Evolutionary conservation across 2,113 vertebrate species (phyloP), one percentile per base, ranked within the genome.

Genomic region (Ictalurus punctatus): DNA sequence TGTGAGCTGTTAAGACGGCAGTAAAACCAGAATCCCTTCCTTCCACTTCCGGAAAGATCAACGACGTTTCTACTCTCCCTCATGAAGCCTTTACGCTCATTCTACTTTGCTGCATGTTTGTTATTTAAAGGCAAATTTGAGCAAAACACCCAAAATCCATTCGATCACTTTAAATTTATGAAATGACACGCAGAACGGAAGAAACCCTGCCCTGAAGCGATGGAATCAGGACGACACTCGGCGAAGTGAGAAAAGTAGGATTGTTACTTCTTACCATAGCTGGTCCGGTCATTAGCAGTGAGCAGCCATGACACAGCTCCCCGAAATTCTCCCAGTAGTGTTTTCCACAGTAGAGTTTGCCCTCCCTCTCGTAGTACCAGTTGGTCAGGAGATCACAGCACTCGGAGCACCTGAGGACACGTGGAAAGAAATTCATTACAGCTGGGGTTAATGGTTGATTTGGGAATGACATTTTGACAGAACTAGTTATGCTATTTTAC

Each of bases 321-420:
- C 98, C 97, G 90, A 98, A 99, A 91, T 97, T 97, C 93, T 96
- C 96, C 96, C 97, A 97, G 95, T 98, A 99, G 95, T 99, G 97
- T 90, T 96, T 97, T 92, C 96, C 96, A 91, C 98, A 99, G 94
- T 97, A 99, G 59, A 99, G 96, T 91, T 97, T 97, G 54, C 97
- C 97, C 0, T 97, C 96, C 84, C 97, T 97, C 94, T 98, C 97
- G 1, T 98, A 98, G 96, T 99, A 98, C 97, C 97, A 98, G 95
- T 97, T 98, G 48, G 96, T 97, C 92, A 99, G 96, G 93, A 96
- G 95, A 92, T 97, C 97, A 88, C 96, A 96, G 93, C 98, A 99
- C 86, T 98, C 98, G 4, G 97, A 98, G 92, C 98, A 99, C 93
- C 98, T 99, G 91, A 54, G 90, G 84, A 81, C 81, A 88, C 86